These are phyloP conservation scores for Brachionus calyciflorus DNA, from an alignment of 1,140 invertebrate genomes.

Conservation along the genomic window DNA sequence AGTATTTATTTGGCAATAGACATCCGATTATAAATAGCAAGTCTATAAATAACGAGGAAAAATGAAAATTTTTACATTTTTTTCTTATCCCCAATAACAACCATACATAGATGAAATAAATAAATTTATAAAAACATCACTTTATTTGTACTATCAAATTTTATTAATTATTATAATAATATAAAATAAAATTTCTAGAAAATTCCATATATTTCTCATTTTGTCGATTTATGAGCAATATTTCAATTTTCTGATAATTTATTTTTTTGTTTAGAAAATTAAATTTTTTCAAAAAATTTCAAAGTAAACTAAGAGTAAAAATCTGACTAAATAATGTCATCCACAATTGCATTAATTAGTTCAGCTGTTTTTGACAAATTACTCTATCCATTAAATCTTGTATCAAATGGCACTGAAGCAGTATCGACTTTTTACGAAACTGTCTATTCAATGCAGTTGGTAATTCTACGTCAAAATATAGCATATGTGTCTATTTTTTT, in stretches of 20 bases:
- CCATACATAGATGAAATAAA: no score
- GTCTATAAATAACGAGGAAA: no score
- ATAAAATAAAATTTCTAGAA: no score
- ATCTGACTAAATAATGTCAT: constrained; percentile 21
- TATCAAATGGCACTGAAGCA: constrained; percentile 2
- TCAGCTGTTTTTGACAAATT: constrained; percentile 19
- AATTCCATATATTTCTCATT: no score
- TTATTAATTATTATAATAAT: no score
- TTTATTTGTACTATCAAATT: no score
- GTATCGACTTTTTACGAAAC: constrained; percentile 1
- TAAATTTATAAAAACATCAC: no score
- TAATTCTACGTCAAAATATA: constrained; percentile 7
- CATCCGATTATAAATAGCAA: no score
- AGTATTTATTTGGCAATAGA: no score
- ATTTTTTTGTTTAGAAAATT: neutral
- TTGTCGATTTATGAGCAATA: constrained; percentile 13
- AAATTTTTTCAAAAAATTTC: neutral
- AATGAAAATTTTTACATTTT: no score
- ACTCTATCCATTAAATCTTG: constrained; percentile 2
- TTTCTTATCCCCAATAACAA: no score
- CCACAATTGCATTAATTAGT: constrained; percentile 34
- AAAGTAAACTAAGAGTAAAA: no score
- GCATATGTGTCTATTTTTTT: constrained; percentile 28
- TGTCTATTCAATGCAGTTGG: constrained; percentile 26
- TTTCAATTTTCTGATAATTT: constrained; percentile 14